Evolutionary conservation across 2,113 vertebrate genomes (phyloP).

Genomic region (Phylloscopus trochiloides): DNA sequence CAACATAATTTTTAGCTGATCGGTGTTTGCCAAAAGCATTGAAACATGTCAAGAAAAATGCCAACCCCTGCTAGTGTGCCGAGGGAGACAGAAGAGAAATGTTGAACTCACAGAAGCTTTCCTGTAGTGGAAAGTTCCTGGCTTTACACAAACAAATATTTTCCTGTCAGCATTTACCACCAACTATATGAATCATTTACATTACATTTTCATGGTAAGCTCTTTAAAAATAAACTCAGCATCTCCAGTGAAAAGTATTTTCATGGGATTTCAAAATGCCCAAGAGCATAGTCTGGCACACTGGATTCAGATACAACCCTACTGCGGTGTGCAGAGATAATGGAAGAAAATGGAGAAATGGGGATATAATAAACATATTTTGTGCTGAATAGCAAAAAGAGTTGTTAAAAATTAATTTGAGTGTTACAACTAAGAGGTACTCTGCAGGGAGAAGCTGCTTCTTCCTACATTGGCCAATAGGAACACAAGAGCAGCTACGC

Average conservation of each 20-base stretch:
- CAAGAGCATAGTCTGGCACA: neutral
- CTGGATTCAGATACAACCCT: neutral
- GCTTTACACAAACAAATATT: neutral
- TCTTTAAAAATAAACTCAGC: slow-evolving; percentile 3
- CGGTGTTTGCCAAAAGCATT: neutral
- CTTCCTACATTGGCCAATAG: neutral
- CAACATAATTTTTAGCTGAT: neutral
- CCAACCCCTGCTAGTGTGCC: neutral
- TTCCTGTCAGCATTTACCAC: neutral
- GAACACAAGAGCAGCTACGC: neutral
- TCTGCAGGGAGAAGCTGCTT: neutral
- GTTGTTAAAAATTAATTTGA: neutral
- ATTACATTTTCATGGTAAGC: neutral
- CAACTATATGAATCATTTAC: neutral
- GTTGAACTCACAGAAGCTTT: neutral
- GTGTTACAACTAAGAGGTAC: neutral
- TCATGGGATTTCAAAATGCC: neutral
- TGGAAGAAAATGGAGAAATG: neutral
- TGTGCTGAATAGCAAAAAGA: neutral
- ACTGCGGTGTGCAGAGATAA: neutral
- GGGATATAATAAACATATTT: neutral
- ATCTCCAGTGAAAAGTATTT: neutral
- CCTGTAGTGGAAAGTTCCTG: neutral
- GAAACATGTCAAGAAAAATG: slow-evolving; percentile 1
- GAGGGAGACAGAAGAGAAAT: neutral